phyloP scores from a whole-genome alignment of 2,888 invertebrate species.

The Abrostola tripartita region DNA sequence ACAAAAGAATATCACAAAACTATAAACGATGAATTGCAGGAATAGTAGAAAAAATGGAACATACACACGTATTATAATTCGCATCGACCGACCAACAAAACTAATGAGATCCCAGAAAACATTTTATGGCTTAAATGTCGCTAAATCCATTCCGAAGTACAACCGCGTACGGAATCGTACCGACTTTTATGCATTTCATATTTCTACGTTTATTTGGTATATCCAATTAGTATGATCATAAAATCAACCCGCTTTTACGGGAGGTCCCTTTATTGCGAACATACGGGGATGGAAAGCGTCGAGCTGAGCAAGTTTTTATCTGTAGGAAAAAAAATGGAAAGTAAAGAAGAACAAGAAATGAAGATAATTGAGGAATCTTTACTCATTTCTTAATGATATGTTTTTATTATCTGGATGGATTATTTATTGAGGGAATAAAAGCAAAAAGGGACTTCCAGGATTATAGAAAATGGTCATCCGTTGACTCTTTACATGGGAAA shows the following conservation, averaged over 20 bases:
- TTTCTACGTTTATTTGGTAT: constrained; percentile 79
- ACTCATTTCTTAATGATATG: too few relatives aligned
- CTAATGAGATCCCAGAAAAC: constrained; percentile 44
- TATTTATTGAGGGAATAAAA: too few relatives aligned
- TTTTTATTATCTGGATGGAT: too few relatives aligned
- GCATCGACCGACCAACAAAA: constrained; percentile 42
- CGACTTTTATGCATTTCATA: constrained; percentile 70
- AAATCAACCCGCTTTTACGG: constrained; percentile 73
- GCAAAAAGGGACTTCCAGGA: too few relatives aligned
- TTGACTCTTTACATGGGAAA: too few relatives aligned
- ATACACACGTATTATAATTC: constrained; percentile 43
- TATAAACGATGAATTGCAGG: constrained; percentile 38
- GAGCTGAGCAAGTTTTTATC: constrained; percentile 33
- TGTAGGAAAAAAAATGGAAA: too few relatives aligned
- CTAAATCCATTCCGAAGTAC: constrained; percentile 64
- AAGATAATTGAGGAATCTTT: constrained; percentile 6
- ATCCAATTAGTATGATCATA: constrained; percentile 82
- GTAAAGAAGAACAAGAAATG: constrained; percentile 24
- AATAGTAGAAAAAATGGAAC: constrained; percentile 41
- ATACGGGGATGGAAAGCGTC: constrained; percentile 52
- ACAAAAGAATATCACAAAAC: constrained; percentile 45
- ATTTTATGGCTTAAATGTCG: constrained; percentile 58
- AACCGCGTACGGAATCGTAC: constrained; percentile 43
- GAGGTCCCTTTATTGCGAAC: constrained; percentile 68
- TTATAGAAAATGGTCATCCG: too few relatives aligned